Conservation (phyloP, 2,113 vertebrate genomes). For the Oryzias melastigma region DNA sequence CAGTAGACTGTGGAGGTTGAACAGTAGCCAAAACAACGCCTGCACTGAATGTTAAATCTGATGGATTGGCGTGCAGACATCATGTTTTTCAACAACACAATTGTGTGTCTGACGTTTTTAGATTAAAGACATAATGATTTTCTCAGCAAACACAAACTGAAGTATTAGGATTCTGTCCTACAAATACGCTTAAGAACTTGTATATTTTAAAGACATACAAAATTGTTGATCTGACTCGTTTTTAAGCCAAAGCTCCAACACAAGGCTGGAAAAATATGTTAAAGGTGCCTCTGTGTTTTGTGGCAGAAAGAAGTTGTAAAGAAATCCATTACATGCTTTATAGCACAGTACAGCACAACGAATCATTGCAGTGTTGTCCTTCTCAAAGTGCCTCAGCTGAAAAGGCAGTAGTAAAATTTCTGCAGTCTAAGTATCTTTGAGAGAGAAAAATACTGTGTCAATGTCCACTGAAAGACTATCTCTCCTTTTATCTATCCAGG, state of each 20-base stretch:
- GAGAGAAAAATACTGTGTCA: constrained; percentile 4
- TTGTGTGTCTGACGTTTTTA: constrained; percentile 15
- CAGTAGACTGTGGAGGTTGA: constrained; percentile 12
- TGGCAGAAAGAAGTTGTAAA: constrained; percentile 1
- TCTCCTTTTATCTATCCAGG: constrained; percentile 17
- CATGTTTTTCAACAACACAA: constrained; percentile 8
- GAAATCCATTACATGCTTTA: not conserved
- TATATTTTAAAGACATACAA: no score
- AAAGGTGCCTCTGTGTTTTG: not conserved
- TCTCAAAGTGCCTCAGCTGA: not conserved
- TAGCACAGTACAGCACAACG: constrained; percentile 2
- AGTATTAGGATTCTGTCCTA: no score
- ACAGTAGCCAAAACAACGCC: not conserved
- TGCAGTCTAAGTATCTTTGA: constrained; percentile 20
- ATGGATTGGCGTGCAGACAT: constrained; percentile 28
- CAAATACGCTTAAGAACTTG: no score
- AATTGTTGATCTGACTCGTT: not conserved
- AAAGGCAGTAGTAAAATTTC: not conserved
- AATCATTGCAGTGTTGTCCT: constrained; percentile 9
- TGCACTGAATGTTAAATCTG: constrained; percentile 2
- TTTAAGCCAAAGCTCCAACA: constrained; percentile 28
- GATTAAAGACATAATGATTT: not conserved
- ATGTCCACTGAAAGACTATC: constrained; percentile 7
- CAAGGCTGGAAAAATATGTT: constrained; percentile 11
- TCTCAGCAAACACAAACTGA: no score